A percentile compares a stretch with the other conserved stretches of the same genome.
Conservation (phyloP, 2,888 invertebrate species). For the Fragum fragum region DNA sequence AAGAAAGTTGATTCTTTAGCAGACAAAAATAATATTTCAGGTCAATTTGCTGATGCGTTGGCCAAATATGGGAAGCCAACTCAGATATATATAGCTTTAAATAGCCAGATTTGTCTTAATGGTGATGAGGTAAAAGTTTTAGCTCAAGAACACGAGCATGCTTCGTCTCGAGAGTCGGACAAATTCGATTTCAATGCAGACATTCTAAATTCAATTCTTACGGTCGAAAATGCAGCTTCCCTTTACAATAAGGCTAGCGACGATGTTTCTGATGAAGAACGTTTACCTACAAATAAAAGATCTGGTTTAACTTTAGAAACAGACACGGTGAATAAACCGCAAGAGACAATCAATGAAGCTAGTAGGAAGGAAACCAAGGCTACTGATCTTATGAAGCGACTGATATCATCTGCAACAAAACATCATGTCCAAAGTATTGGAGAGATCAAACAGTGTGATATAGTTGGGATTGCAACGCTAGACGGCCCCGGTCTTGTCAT, state of each 20-base stretch:
- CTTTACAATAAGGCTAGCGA: not conserved
- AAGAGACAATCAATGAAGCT: not conserved
- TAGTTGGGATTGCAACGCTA: not conserved
- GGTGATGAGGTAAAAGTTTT: not conserved
- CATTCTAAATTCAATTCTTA: conserved; percentile 1
- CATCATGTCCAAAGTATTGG: not conserved
- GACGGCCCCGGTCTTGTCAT: not conserved
- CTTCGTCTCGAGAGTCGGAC: not conserved
- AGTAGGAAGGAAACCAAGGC: too few relatives aligned
- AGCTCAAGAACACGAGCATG: too few relatives aligned
- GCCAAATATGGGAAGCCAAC: conserved; percentile 4
- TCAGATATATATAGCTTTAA: not conserved
- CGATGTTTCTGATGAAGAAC: too few relatives aligned
- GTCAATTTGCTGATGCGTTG: not conserved
- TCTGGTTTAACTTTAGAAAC: too few relatives aligned
- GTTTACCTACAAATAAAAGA: too few relatives aligned
- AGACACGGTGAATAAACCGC: not conserved
- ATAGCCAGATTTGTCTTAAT: not conserved
- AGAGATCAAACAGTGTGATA: not conserved
- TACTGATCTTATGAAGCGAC: not conserved
- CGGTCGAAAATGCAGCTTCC: not conserved
- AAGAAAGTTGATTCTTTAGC: not conserved
- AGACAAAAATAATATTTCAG: not conserved
- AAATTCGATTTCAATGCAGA: not conserved
- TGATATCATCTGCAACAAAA: not conserved